Base-by-base conservation (phyloP, 1,140 invertebrate genomes). In the Protaetia brevitarsis region DNA sequence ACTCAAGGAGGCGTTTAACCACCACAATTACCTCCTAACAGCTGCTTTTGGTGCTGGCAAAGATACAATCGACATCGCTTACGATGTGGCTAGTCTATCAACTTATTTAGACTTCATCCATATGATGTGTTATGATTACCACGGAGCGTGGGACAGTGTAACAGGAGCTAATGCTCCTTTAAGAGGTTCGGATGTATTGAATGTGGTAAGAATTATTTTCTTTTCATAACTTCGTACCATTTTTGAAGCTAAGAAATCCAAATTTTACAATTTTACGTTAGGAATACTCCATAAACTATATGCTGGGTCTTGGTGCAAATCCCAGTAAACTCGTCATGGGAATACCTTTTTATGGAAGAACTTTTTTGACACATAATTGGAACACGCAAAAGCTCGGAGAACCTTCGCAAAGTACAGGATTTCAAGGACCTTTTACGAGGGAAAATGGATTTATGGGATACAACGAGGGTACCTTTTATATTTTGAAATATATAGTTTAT, bases 111-210 rank as follows among this genome's bases (percentile, higher is more conserved):
- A 96, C 78, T 89, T 88, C 37, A 85, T 97, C 21, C 92, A 95
- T 71, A 84, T 96, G 67, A 95, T 95, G 93, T 88, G 88, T 64
- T 96, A 95, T 74, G 93, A 96, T 80, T 95, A 93, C 78, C 92
- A 95, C 72, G 92, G 93, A 3, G 83, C 87, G 2, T 95, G 92
- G 92, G 90, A 95, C 71, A 81, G 80, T 0, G 82, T 81, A 51
- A 88, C 92, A 0, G 88, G 89, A 0, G 86, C 89, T 19, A 94
- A 94, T 74, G 86, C 91, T 0, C 88, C 86, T 0, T 66, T 90
- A 60, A 75, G 76, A 67, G 81, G 83, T 21, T 67, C 73, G 19
- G 81, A 85, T 23, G 69, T 74, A 6, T 73, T 88, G 0, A 90
- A 82, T 79, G 82, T 91, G 76, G 87, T 89, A 77, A 81, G 82